Percentiles rank a stretch among this genome's conserved stretches.
These are phyloP conservation scores for Caenorhabditis plicata DNA, from an alignment of 2,888 invertebrate species.

Conservation along the genomic window DNA sequence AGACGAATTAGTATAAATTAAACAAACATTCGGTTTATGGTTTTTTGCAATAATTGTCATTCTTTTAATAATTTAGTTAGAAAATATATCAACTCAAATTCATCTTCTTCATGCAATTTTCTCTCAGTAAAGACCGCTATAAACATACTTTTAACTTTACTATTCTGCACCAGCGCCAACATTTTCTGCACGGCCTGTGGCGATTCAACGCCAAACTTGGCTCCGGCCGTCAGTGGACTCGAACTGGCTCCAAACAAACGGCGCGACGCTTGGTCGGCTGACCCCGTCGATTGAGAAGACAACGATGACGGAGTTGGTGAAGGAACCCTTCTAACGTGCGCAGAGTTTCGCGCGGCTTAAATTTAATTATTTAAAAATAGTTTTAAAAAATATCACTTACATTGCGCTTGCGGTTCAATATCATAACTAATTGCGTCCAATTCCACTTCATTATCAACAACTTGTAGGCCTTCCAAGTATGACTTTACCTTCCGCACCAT, in stretches of 20 bases:
- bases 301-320: slow-evolving; percentile 81
- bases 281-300: slow-evolving; percentile 79
- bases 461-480: slow-evolving; percentile 86
- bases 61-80: too few species aligned
- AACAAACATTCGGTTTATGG: too few species aligned
- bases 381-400: neutral
- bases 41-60: too few species aligned
- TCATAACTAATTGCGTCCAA: slow-evolving; percentile 85
- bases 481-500: slow-evolving; percentile 96
- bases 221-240: slow-evolving; percentile 15
- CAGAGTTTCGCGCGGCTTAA: slow-evolving; percentile 22
- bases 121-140: too few species aligned
- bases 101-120: too few species aligned
- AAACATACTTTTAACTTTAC: slow-evolving; percentile 38
- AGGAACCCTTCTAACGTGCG: slow-evolving; percentile 68
- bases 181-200: slow-evolving; percentile 95
- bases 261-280: slow-evolving; percentile 30
- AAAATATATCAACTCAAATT: too few species aligned
- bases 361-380: neutral
- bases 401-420: slow-evolving; percentile 74
- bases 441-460: slow-evolving; percentile 86
- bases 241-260: slow-evolving; percentile 16
- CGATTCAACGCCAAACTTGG: slow-evolving; percentile 79
- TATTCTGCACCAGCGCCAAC: slow-evolving; percentile 74
- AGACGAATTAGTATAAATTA: too few species aligned